phyloP scores from a whole-genome alignment of 2,888 invertebrate species.

The Omphaloscelis lunosa region DNA sequence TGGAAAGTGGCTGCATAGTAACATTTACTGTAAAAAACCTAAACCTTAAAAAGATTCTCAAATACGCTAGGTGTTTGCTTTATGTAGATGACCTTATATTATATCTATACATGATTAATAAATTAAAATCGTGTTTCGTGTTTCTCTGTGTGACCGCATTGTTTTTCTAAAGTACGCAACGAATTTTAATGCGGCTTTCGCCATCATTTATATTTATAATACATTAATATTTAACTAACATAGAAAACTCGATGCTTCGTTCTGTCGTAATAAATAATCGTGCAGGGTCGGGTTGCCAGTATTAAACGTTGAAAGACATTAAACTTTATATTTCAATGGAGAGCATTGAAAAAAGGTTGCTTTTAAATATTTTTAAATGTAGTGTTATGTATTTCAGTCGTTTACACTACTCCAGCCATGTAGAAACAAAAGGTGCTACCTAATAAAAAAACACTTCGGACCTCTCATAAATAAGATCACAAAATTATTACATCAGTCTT shows the following conservation, averaged over 20 bases:
- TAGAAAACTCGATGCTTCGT: too few species aligned
- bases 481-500: slow-evolving; percentile 12
- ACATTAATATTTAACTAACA: neutral
- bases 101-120: neutral
- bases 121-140: neutral
- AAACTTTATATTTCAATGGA: neutral
- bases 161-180: neutral
- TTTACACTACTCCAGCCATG: neutral
- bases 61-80: neutral
- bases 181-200: neutral
- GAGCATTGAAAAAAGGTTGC: neutral
- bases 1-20: neutral
- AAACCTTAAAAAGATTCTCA: neutral
- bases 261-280: neutral
- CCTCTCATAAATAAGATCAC: neutral
- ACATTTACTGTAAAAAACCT: neutral
- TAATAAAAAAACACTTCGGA: neutral
- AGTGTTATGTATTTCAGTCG: neutral
- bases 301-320: neutral
- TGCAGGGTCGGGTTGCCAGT: neutral
- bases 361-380: neutral
- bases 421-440: neutral
- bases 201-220: neutral
- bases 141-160: neutral
- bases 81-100: neutral